Conservation (phyloP, 1,140 invertebrate species). For the Microplitis demolitor region DNA sequence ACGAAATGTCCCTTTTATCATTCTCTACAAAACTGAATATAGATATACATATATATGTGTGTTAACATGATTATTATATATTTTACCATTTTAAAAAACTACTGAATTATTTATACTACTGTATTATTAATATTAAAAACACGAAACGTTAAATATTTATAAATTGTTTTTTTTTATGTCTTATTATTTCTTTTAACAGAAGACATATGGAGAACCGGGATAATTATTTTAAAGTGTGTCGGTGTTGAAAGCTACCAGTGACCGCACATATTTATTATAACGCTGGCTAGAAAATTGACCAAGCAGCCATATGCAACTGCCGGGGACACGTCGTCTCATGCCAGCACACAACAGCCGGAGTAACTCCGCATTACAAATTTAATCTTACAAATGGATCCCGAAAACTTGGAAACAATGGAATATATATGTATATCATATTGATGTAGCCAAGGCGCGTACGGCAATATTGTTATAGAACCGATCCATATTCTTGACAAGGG, state of each 20-base stretch:
- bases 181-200: background rate
- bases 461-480: constrained; percentile 62
- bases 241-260: background rate
- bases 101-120: background rate
- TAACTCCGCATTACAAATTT: constrained; percentile 61
- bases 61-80: no score
- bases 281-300: constrained; percentile 49
- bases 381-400: constrained; percentile 64
- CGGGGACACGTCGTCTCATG: constrained; percentile 17
- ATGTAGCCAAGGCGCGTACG: constrained; percentile 49
- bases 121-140: background rate
- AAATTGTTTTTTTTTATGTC: no score
- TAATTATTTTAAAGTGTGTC: background rate
- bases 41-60: background rate
- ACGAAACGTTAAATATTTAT: no score
- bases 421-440: constrained; percentile 43
- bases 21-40: background rate
- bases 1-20: constrained; percentile 24
- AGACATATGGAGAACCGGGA: background rate
- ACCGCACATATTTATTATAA: constrained; percentile 7
- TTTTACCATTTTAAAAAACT: no score
- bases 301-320: constrained; percentile 56
- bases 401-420: constrained; percentile 65
- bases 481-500: constrained; percentile 54
- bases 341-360: constrained; percentile 19